phyloP scores from a whole-genome alignment of 2,797 vertebrate species.

The Anguilla marmorata region DNA sequence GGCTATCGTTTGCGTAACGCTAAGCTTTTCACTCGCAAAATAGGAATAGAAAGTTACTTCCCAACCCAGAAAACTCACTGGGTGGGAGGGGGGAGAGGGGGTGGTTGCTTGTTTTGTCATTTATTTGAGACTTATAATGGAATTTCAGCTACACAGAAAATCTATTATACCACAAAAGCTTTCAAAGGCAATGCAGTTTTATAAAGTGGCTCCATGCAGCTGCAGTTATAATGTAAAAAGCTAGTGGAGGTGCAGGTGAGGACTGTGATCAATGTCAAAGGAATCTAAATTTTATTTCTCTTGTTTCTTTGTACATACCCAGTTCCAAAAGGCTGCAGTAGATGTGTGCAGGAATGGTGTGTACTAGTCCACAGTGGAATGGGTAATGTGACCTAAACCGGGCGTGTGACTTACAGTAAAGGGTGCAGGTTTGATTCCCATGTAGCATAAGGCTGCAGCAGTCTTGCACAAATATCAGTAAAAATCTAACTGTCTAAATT shows the following conservation, averaged over 20 bases:
- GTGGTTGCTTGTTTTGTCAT: neutral
- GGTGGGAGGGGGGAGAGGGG: no score
- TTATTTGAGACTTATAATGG: neutral
- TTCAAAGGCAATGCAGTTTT: neutral
- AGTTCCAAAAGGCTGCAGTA: neutral
- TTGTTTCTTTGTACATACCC: neutral
- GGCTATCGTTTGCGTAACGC: neutral
- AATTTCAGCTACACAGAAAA: neutral
- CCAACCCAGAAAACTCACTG: neutral
- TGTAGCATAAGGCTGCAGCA: neutral
- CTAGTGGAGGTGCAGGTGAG: neutral
- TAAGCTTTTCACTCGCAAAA: neutral
- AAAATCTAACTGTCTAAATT: neutral
- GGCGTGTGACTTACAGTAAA: neutral
- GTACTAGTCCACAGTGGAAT: neutral
- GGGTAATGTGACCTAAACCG: no score
- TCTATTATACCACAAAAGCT: neutral
- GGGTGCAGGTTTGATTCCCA: neutral
- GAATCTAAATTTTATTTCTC: neutral
- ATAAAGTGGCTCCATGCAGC: neutral
- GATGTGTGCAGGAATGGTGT: neutral
- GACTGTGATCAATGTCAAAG: neutral
- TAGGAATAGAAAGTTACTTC: neutral
- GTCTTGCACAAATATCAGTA: neutral
- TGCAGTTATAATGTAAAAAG: neutral